Base-by-base conservation (phyloP, 2,797 vertebrate species). In the Melanotaenia nigrans region DNA sequence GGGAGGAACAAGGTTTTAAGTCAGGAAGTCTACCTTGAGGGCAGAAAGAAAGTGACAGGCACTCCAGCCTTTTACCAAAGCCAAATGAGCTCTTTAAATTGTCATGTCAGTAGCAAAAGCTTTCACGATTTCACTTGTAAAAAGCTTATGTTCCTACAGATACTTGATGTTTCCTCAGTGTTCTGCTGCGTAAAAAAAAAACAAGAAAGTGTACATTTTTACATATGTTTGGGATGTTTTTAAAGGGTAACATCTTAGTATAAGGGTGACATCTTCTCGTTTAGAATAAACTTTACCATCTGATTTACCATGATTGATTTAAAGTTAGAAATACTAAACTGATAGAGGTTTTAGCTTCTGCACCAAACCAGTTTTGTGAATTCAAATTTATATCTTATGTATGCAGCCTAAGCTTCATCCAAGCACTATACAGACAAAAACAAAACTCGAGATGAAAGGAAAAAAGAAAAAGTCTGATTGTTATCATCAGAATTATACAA, bases 21-120 rank as follows among this genome's bases (percentile, higher is more conserved):
- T 74, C 61, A 69, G 60, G 56, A 83, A 73, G 66, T 87, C 85
- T 88, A 74, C 74, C 82, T 81, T 20, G 6, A 78, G 78, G 90
- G 87, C 64, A 83, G 60, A 53, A 73, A 61, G 71, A 79, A 85
- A 86, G 85, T 87, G 80, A 83, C 84, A 87, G 62, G 58, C 78
- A 84, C 77, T 82, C 89, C 64, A 86, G 75, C 73, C 80, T 81
- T 85, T 78, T 77, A 81, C 75, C 72, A 70, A 76, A 71, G 73
- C 49, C 66, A 78, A 80, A 72, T 69, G 57, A 87, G 59, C 55
- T 63, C 58, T 45, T 47, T 53, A 57, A 65, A 51, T 58, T 61
- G 53, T 76, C 73, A 32, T 64, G 69, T 65, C 68, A 69, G 18
- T 28, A 63, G 57, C 64, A 55, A 33, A 24, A 66, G 12, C 28